These are phyloP conservation scores for Myotis yumanensis DNA, from an alignment of 2,113 vertebrate genomes.

Conservation along the genomic window DNA sequence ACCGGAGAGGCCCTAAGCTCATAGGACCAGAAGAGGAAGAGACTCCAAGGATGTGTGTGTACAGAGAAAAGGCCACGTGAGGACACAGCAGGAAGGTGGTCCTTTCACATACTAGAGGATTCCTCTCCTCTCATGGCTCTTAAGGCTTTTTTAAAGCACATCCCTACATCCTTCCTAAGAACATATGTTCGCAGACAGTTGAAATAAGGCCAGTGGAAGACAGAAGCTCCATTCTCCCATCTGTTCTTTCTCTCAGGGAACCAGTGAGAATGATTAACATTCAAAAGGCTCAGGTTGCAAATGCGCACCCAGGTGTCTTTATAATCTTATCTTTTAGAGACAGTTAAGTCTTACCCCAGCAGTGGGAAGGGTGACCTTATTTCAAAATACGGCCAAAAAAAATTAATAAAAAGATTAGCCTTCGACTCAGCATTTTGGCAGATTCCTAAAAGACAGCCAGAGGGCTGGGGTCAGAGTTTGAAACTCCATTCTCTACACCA, in stretches of 20 bases:
- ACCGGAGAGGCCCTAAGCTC: no score
- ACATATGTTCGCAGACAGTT: slow-evolving; percentile 45
- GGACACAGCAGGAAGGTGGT: background rate
- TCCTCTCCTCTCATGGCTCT: background rate
- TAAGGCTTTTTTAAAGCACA: background rate
- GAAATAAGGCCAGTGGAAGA: slow-evolving; percentile 57
- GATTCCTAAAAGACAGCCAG: background rate
- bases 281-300: slow-evolving; percentile 1
- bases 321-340: slow-evolving; percentile 37
- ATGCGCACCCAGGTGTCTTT: background rate
- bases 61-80: background rate
- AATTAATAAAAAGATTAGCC: background rate
- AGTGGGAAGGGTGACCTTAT: background rate
- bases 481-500: background rate
- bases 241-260: slow-evolving; percentile 47
- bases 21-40: background rate
- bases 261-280: background rate
- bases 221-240: background rate
- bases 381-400: slow-evolving; percentile 15
- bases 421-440: background rate
- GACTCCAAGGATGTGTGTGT: background rate
- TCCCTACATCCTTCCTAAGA: slow-evolving; percentile 2
- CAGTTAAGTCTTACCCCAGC: background rate
- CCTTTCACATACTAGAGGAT: background rate
- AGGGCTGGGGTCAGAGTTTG: no score